Evolutionary conservation across 2,888 invertebrate species (phyloP).

Genomic region (Xestia c-nigrum): DNA sequence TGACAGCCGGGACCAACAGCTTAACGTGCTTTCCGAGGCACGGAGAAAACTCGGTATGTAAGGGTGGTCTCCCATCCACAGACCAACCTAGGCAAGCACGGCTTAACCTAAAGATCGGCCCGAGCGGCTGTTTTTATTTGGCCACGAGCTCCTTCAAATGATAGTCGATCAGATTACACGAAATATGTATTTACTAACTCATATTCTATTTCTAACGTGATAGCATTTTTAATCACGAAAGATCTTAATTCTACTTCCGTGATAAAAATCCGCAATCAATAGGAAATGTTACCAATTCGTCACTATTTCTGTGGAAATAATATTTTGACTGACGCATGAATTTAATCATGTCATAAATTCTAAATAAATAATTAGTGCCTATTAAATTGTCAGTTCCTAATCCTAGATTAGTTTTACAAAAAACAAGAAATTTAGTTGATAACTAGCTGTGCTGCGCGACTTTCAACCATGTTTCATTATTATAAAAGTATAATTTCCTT

Average conservation of each 20-base stretch:
- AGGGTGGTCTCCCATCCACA: no score
- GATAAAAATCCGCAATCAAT: conserved; percentile 4
- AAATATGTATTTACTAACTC: not conserved
- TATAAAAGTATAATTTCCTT: no score
- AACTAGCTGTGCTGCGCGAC: no score
- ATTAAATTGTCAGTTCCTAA: conserved; percentile 12
- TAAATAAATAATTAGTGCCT: conserved; percentile 1
- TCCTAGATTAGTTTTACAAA: conserved; percentile 17
- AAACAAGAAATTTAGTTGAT: not conserved
- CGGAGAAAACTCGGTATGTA: no score
- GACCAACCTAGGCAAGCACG: no score
- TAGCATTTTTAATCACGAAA: not conserved
- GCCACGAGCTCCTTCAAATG: not conserved
- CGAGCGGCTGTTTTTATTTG: no score
- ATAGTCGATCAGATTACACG: not conserved
- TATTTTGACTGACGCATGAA: conserved; percentile 5
- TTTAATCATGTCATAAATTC: conserved; percentile 24
- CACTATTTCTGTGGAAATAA: conserved; percentile 1
- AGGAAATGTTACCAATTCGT: conserved; percentile 15
- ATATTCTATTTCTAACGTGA: not conserved
- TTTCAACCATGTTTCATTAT: no score
- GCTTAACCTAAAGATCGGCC: no score
- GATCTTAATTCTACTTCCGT: not conserved
- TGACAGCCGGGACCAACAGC: no score
- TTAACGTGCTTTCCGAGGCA: no score